Base-by-base conservation (phyloP, 2,797 vertebrate genomes). In the Yasuhikotakia modesta region DNA sequence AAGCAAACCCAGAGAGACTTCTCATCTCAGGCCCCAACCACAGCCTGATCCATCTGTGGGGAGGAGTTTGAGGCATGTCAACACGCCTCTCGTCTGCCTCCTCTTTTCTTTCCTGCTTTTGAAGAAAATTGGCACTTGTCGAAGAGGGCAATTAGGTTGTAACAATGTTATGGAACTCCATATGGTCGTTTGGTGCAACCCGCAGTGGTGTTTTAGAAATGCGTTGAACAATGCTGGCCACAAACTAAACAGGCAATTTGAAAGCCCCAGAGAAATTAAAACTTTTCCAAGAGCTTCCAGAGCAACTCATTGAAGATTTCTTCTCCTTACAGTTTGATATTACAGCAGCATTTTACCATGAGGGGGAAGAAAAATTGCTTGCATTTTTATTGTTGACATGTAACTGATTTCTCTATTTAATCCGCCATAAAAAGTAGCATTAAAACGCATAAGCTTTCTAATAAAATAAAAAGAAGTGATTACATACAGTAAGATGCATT, bases 261-360 rank as follows among this genome's bases (percentile, higher is more conserved):
- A 95, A 96, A 95, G 89, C 95, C 95, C 94, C 81, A 76, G 95
- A 96, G 95, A 97, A 96, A 96, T 96, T 94, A 95, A 95, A 95
- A 92, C 87, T 92, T 94, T 88, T 92, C 85, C 79, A 79, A 89
- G 83, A 90, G 91, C 90, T 94, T 92, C 88, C 73, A 87, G 91
- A 92, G 87, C 80, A 89, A 89, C 86, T 89, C 84, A 87, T 78
- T 83, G 85, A 80, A 90, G 86, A 83, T 89, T 90, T 89, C 86
- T 73, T 84, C 86, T 86, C 85, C 64, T 78, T 55, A 69, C 83
- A 71, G 83, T 80, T 52, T 86, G 85, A 81, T 83, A 81, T 84
- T 78, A 79, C 78, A 85, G 81, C 68, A 82, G 72, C 83, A 70
- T 71, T 83, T 88, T 83, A 88, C 82, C 85, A 86, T 46, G 70